Percentiles rank a stretch among this genome's conserved stretches.
phyloP scores from a whole-genome alignment of 1,140 invertebrate species.

The Saccostrea cuccullata region DNA sequence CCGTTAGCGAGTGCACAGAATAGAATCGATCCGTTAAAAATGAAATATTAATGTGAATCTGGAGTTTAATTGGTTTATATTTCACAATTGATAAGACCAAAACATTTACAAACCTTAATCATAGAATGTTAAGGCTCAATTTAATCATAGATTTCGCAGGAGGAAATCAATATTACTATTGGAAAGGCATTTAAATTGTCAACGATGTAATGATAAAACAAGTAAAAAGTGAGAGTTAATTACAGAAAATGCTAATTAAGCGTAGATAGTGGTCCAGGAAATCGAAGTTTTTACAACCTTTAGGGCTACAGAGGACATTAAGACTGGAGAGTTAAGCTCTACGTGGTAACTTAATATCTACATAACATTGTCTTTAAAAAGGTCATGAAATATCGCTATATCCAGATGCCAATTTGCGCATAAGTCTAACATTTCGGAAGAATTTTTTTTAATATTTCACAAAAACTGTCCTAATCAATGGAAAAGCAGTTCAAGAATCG shows the following conservation, averaged over 20 bases:
- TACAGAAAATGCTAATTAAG: constrained; percentile 1
- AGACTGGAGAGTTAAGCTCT: neutral
- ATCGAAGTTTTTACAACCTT: neutral
- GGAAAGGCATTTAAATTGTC: constrained; percentile 12
- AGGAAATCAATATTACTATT: neutral
- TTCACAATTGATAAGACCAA: neutral
- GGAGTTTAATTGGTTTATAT: constrained; percentile 28
- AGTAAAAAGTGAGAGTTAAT: neutral
- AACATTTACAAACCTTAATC: neutral
- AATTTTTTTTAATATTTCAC: neutral
- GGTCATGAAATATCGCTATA: too few species aligned
- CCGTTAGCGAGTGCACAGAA: neutral
- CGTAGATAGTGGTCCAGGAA: neutral
- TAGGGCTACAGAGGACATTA: neutral
- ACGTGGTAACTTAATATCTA: too few species aligned
- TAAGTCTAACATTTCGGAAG: neutral
- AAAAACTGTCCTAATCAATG: too few species aligned
- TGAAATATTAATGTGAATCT: constrained; percentile 29
- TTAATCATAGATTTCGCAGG: neutral
- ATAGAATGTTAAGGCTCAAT: neutral
- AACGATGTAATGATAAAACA: constrained; percentile 15
- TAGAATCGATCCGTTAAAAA: constrained; percentile 1
- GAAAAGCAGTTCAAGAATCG: too few species aligned
- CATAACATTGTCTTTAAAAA: too few species aligned
- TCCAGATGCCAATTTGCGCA: too few species aligned